phyloP scores from a whole-genome alignment of 2,888 invertebrate species.

The Chouioia cunea region DNA sequence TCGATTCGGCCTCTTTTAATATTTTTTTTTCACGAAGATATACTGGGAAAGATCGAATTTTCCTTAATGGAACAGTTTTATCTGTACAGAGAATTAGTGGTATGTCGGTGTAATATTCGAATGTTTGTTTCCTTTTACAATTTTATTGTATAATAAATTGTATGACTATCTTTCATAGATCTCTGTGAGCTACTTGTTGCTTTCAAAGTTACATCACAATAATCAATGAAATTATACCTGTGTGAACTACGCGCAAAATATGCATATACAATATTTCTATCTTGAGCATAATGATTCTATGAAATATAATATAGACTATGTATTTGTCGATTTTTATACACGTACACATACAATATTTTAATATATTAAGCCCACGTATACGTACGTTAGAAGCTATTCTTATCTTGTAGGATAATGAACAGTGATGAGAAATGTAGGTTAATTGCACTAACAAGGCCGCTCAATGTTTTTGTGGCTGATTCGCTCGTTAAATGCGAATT shows the following conservation, averaged over 20 bases:
- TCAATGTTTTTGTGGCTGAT: conserved; percentile 37
- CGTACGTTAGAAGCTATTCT: background rate
- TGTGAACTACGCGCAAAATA: background rate
- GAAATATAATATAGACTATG: conserved; percentile 3
- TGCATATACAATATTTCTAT: background rate
- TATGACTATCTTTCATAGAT: background rate
- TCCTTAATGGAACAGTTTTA: background rate
- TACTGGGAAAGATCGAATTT: background rate
- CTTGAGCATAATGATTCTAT: background rate
- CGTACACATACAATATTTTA: background rate
- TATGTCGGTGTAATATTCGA: background rate
- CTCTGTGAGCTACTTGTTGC: background rate
- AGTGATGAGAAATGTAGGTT: conserved; percentile 9
- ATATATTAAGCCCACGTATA: conserved; percentile 11
- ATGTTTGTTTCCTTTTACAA: background rate
- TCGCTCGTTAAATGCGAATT: conserved; percentile 21
- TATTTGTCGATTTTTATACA: conserved; percentile 1
- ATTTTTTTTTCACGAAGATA: conserved; percentile 9
- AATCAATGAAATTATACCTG: conserved; percentile 5
- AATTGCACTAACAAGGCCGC: background rate
- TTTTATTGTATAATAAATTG: conserved; percentile 26
- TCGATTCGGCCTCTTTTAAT: conserved; percentile 4
- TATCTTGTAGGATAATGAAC: background rate
- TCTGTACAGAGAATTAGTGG: background rate
- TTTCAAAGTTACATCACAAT: background rate